Percentiles rank a stretch among this genome's conserved stretches.
These are phyloP conservation scores for Dryobota labecula DNA, from an alignment of 2,888 invertebrate species.

Conservation along the genomic window DNA sequence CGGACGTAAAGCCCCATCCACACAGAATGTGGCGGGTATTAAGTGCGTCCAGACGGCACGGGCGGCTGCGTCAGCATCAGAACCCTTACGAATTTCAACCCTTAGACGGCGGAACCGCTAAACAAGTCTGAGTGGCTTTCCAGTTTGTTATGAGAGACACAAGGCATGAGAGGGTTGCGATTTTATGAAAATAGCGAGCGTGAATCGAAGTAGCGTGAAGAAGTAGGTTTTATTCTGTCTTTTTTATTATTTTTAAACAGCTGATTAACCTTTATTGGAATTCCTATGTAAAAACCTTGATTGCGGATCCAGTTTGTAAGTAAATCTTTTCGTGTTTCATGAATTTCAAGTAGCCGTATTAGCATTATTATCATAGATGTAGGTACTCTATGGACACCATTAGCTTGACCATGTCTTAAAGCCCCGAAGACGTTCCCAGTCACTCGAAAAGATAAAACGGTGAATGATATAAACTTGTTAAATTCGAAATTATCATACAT, in stretches of 20 bases:
- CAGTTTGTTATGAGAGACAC: conserved; percentile 59
- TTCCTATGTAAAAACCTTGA: background rate
- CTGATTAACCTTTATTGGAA: background rate
- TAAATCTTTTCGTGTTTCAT: background rate
- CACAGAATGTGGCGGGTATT: conserved; percentile 63
- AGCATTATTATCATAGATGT: conserved; percentile 12
- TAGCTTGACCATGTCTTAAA: background rate
- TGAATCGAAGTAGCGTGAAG: no score
- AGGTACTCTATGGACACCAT: background rate
- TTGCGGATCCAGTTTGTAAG: background rate
- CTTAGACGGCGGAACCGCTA: conserved; percentile 76
- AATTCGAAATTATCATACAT: no score
- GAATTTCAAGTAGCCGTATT: conserved; percentile 6
- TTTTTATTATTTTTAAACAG: background rate
- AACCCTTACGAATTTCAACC: conserved; percentile 81
- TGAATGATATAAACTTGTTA: background rate
- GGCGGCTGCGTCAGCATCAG: conserved; percentile 72
- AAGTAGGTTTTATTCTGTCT: background rate
- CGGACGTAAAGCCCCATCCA: conserved; percentile 59
- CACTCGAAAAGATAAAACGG: background rate
- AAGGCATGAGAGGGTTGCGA: conserved; percentile 66
- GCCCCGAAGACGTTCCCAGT: background rate
- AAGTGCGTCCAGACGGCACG: conserved; percentile 75
- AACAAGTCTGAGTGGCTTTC: conserved; percentile 82
- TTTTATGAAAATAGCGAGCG: background rate